Evolutionary conservation across 2,888 invertebrate species (phyloP).

Genomic region (Tridacna crocea): DNA sequence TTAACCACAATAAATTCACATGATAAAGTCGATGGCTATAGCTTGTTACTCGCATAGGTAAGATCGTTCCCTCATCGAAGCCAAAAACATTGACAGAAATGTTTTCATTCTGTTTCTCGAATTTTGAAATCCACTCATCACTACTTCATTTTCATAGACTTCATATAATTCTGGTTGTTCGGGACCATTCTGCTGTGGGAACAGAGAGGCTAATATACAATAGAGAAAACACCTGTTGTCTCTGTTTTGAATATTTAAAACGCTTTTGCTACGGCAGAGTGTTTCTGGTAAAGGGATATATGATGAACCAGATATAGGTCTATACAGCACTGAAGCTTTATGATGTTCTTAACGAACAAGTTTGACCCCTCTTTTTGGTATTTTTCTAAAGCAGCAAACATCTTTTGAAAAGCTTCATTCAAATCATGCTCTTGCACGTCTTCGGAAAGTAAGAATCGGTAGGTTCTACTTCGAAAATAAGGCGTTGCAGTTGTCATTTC

Average conservation of each 20-base stretch:
- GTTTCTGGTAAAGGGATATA: constrained; percentile 44
- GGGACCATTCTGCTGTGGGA: constrained; percentile 30
- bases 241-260: constrained; percentile 51
- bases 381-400: constrained; percentile 46
- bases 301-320: constrained; percentile 46
- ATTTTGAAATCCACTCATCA: constrained; percentile 39
- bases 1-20: constrained; percentile 51
- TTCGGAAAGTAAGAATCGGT: constrained; percentile 14
- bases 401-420: constrained; percentile 47
- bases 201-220: constrained; percentile 46
- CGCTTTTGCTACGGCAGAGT: constrained; percentile 1
- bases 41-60: constrained; percentile 48
- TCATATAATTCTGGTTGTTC: constrained; percentile 36
- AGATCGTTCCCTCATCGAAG: constrained; percentile 42
- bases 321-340: constrained; percentile 41
- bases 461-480: constrained; percentile 38
- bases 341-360: constrained; percentile 47
- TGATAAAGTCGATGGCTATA: constrained; percentile 32
- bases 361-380: constrained; percentile 44
- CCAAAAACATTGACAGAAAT: constrained; percentile 56
- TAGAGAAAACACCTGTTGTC: constrained; percentile 54
- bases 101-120: constrained; percentile 41
- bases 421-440: constrained; percentile 34
- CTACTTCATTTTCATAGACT: constrained; percentile 35
- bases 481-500: constrained; percentile 28